Base-by-base conservation (phyloP, 1,140 invertebrate genomes). In the Phocides pigmalion region DNA sequence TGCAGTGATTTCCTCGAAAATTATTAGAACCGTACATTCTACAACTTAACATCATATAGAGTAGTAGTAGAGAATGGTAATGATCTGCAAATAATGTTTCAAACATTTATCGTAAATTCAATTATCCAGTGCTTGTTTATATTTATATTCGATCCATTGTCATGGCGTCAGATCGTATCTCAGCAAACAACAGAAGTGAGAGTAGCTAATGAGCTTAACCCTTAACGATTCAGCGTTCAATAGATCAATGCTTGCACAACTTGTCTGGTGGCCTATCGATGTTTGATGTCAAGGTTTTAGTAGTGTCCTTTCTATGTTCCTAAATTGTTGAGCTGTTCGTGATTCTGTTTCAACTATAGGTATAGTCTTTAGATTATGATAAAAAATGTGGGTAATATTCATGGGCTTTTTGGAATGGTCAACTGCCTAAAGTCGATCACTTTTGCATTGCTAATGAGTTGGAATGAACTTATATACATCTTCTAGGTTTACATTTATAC, bases 201-300 rank as follows among this genome's bases (percentile, higher is more conserved):
- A 58, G 54, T 58, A 58, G 4, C 54, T 58, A 46, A 58, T 46
- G 22, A 12, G 54, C 54, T 58, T 58, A 58, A 58, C 22, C 22
- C 20, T 17, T 44, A 44, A 58, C 53, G 8, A 44, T n/a, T 32
- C 22, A 12, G 20, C 53, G 22, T 58, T 42, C 39, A 44, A 39
- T 58, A 39, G 53, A 20, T 32, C 39, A 28, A 22, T 39, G 53
- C 20, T 58, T 58, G 44, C 53, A 58, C 53, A 58, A 58, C 39
- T 25, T 19, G 53, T 58, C 14, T 58, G 53, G 20, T 42, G 53
- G 53, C 53, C 20, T 44, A 58, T 42, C 51, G 37, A 56, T 32
- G 37, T 20, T 44, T 32, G 53, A 44, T 44, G 53, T 56, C 53
- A 56, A 51, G 49, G 49, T 17, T 51, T 51, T 9, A 17, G 12